Base-by-base conservation (phyloP, 2,113 vertebrate species). In the Burhinus oedicnemus region DNA sequence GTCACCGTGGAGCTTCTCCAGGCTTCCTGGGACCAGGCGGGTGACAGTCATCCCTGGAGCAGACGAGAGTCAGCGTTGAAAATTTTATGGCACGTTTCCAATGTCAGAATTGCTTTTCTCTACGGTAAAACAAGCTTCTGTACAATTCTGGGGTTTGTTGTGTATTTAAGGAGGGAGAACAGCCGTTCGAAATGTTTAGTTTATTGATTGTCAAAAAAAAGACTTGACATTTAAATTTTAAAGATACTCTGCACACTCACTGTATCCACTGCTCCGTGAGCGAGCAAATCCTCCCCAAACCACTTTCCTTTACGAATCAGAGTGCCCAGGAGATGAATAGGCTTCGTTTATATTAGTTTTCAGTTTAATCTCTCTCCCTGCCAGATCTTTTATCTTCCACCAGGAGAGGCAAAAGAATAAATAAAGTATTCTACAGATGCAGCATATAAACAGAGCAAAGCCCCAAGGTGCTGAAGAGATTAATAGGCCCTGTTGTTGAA, bases 351-450 rank as follows among this genome's bases (percentile, higher is more conserved):
- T 97, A 96, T 98, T 97, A 97, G 97, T 96, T 98, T 98, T 97
- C 96, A 95, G 93, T 98, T 98, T 98, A 97, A 98, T 98, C 97
- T 98, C 96, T 98, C 95, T 97, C 98, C 95, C 97, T 98, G 96
- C 98, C 96, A 97, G 95, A 97, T 96, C 97, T 98, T 98, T 97
- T 98, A 96, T 97, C 97, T 98, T 97, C 90, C 61, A 96, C 94
- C 81, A 87, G 87, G 90, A 97, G 92, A 96, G 83, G 80, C 84
- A 89, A 97, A 96, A 89, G 92, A 96, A 98, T 94, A 97, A 97
- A 98, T 97, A 97, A 96, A 97, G 95, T 95, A 96, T 97, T 95
- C 96, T 97, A 76, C 92, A 94, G 97, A 91, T 93, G 90, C 80
- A 90, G 64, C 94, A 34, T 70, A 94, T 96, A 92, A 95, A 93